Evolutionary conservation across 2,888 invertebrate genomes (phyloP), one percentile per base, ranked within the genome.

Genomic region (Trachelus tabidus): DNA sequence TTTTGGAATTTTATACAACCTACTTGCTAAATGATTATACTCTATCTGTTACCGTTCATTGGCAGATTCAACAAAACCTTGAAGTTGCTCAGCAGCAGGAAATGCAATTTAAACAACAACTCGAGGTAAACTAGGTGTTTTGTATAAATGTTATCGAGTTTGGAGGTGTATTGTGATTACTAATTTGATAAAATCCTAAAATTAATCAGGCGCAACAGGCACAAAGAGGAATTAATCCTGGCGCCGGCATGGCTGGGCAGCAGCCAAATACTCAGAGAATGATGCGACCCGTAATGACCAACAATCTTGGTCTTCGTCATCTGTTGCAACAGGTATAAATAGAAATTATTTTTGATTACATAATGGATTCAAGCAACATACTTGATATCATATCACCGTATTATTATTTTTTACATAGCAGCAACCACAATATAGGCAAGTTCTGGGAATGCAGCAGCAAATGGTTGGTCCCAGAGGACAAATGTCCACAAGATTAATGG

Each of bases 71-170:
- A 86, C 94, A 94, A 87, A 93, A 94, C 80, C 92, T 96, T 76
- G 96, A 96, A 87, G 94, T 94, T 12, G 96, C 96, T 0, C 96
- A 96, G 87, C 96, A 96, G 83, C 95, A 95, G 85, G 96, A 97
- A 87, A 95, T 96, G 91, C 96, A 96, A 83, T 96, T 95, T 88
- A 96, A 96, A 86, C 93, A 93, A 84, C 94, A 94, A 85, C 89
- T 96, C 73, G 96, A 96, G 92, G 95, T 95, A 81, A 93, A 91
- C 92, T 73, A 33, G n/a, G 11, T 31, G 15, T n/a, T 33, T 71
- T 73, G 23, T 73, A 69, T 77, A 35, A 12, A 40, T 77, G 34
- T 40, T 71, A 71, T 73, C 11, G 12, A 23, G 6, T 23, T 71
- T 71, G 71, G n/a, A 35, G 3, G 30, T 34, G 23, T n/a, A 15